These are phyloP conservation scores for Alosa sapidissima DNA, from an alignment of 2,797 vertebrate genomes.

Conservation along the genomic window DNA sequence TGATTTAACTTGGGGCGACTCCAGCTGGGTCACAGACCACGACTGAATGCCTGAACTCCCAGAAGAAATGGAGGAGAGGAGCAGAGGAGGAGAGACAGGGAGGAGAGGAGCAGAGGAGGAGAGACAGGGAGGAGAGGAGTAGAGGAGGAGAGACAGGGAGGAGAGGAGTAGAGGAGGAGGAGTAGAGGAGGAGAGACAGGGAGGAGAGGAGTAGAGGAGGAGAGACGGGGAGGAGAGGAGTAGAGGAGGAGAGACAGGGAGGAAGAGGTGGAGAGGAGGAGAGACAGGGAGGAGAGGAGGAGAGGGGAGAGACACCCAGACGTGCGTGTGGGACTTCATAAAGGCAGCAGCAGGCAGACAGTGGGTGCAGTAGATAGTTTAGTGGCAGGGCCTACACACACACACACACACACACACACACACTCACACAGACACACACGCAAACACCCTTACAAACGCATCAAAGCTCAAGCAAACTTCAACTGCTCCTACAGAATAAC, in stretches of 20 bases:
- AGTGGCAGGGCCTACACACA: no score
- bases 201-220: conserved; percentile 12
- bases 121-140: conserved; percentile 36
- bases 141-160: background rate
- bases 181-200: conserved; percentile 51
- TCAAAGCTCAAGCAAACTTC: no score
- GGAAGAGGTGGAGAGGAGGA: conserved; percentile 25
- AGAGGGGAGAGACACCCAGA: background rate
- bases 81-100: background rate
- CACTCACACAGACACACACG: no score
- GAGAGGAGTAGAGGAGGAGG: no score
- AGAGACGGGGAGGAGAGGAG: background rate
- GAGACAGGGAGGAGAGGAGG: conserved; percentile 27
- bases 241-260: background rate
- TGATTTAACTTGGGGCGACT: conserved; percentile 54
- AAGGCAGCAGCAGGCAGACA: no score
- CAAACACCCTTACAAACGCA: no score
- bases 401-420: no score
- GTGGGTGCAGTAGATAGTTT: no score
- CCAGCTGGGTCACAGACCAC: conserved; percentile 62
- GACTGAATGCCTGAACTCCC: conserved; percentile 64
- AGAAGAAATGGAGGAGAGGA: conserved; percentile 3
- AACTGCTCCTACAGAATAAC: no score
- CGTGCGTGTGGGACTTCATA: no score
- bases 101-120: conserved; percentile 46